Evolutionary conservation across 2,797 vertebrate genomes (phyloP), one percentile per base, ranked within the genome.

Genomic region (Cichlasoma orientale): DNA sequence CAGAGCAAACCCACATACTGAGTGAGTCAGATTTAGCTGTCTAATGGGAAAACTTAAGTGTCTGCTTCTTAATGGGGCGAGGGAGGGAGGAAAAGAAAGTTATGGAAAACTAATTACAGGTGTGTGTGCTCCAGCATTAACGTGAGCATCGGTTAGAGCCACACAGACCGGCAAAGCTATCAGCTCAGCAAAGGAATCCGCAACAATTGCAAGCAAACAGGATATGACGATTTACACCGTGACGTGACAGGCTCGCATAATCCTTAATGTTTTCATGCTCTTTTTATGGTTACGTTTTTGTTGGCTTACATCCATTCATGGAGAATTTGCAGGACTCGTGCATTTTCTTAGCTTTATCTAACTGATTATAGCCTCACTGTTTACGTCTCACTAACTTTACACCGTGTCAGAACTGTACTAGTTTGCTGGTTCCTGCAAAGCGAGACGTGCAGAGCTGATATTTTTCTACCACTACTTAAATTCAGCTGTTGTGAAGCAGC

Each of bases 11-110:
- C 72, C 82, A 87, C 84, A 74, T 59, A 86, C 70, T 50, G 77
- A 53, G 56, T 89, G 86, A 93, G 86, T 90, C 89, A 90, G 59
- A 86, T 84, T 87, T 77, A 86, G 85, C 79, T 56, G 87, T 69
- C 88, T 85, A 81, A 85, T 87, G 77, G 82, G 80, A 86, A 91
- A 91, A 90, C 76, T 36, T 79, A 27, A 80, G 56, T 71, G 47
- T 87, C 82, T 78, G 80, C 75, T 82, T 74, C 72, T 72, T 84
- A 88, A 88, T 74, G 82, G 69, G 31, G 58, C 19, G 16, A 81
- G 47, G 50, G 57, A 71, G 57, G 36, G 50, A 74, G 75, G 77
- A 47, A 56, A 54, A 59, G 70, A 36, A 81, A 82, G 44, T 79
- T 83, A 86, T 80, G 79, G 84, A 78, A 88, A 92, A 88, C 23